Evolutionary conservation across 2,888 invertebrate species (phyloP).

Genomic region (Drosophila niveifrons): DNA sequence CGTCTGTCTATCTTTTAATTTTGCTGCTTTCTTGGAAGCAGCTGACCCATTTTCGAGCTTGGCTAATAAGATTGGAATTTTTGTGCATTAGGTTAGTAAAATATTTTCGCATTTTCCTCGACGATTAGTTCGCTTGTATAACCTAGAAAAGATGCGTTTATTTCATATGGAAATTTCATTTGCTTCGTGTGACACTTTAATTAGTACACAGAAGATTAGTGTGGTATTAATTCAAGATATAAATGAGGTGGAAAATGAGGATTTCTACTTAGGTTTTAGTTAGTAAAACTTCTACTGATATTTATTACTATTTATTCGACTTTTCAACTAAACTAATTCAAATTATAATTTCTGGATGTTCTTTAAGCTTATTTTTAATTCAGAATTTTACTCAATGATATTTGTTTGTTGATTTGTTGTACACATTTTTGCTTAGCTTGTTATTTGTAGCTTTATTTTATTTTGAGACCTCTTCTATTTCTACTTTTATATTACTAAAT

Average conservation of each 20-base stretch:
- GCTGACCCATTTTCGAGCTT: slow-evolving; percentile 9
- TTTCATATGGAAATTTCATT: not conserved
- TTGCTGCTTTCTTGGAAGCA: not conserved
- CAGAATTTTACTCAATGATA: no score
- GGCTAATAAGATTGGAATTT: not conserved
- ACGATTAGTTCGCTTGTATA: not conserved
- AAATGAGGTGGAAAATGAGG: not conserved
- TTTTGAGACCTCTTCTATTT: no score
- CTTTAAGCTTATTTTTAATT: no score
- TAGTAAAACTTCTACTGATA: no score
- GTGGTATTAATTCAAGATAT: not conserved
- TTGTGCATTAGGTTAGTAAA: not conserved
- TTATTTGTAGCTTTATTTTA: no score
- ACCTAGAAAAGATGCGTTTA: not conserved
- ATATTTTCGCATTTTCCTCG: slow-evolving; percentile 1
- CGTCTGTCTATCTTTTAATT: not conserved
- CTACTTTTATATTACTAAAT: no score
- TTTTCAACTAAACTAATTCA: no score
- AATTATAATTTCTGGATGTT: no score
- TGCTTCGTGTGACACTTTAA: not conserved
- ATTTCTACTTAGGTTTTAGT: not conserved
- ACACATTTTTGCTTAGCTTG: no score
- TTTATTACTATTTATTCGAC: no score
- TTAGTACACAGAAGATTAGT: not conserved
- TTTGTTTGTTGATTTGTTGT: no score